Evolutionary conservation across 1,140 invertebrate species (phyloP), one percentile per base, ranked within the genome.

Genomic region (Leptopilina boulardi): DNA sequence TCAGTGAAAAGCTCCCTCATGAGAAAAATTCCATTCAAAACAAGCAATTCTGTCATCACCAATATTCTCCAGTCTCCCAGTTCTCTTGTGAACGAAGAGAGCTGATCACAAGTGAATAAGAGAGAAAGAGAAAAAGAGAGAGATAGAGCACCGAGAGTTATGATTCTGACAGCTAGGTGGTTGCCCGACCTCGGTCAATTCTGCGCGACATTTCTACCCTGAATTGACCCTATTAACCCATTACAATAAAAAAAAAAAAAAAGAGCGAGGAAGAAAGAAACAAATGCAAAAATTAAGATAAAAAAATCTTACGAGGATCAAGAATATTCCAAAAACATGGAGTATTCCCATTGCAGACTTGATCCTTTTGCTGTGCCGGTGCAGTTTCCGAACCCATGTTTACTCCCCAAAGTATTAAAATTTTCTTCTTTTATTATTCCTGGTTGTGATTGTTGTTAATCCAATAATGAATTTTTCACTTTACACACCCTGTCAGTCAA

Each of bases 301-400:
- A 72, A 47, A 11, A n/a, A 26, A 0, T 77, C 88, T 84, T 90
- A 90, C 89, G 81, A 56, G 88, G 88, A 73, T 89, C 80, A 26
- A 90, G 83, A 47, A 90, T 86, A 79, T 86, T 89, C 89, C 89
- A 90, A 82, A 90, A 87, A 77, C 89, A 89, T 42, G 87, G 87
- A 71, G 59, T 66, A 30, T 66, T 66, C 26, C 77, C 83, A 23
- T 89, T 89, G 81, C 87, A 88, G 66, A 82, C 75, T 71, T 54
- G 73, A 72, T 83, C 81, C 73, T 83, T 84, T 21, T 78, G 26
- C 26, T 30, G 82, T 0, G 38, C 74, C 38, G 84, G 77, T 59
- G 75, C 77, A 56, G 76, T 70, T 66, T 87, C 86, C 76, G 78
- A 76, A 76, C 81, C 82, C 85, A 86, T 86, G 51, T 77, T 80